Evolutionary conservation across 2,888 invertebrate species (phyloP), one percentile per base, ranked within the genome.

Genomic region (Plusia festucae): DNA sequence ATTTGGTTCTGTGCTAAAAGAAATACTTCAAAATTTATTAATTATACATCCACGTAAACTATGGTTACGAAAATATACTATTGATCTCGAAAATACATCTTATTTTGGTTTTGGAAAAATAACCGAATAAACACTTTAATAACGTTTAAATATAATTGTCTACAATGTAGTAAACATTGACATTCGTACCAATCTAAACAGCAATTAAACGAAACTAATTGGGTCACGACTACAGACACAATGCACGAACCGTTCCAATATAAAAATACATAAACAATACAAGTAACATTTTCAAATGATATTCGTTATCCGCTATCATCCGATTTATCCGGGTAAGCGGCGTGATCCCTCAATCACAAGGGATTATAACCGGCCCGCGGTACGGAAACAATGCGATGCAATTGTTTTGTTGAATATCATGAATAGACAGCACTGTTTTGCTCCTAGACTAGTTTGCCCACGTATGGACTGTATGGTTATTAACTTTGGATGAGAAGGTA

Each of bases 331-430:
- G 78, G 73, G 81, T 84, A 83, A 84, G 81, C 82, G 76, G 76
- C 68, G 76, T 85, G 88, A 90, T 89, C 90, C 86, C 83, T 87
- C 81, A 81, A 81, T 81, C 81, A 81, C 70, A 53, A 54, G 27
- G 77, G 81, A 81, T 81, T 81, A 81, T 79, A 79, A 68, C 59
- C 70, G 65, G 27, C 34, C 60, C 57, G 68, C 49, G 57, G 55
- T n/a, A 58, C 44, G 49, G 60, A 52, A 73, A 76, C 72, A 76
- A 69, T 66, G 62, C 70, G 57, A 55, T 66, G 63, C 74, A 71
- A 80, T 78, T 70, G 76, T 74, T 81, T 74, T 59, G 71, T 51
- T 40, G 61, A 70, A 56, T 66, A 49, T 58, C 60, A 73, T 67
- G 67, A 68, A 66, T 68, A 65, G 46, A 62, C 58, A 60, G 54